Percentiles rank a stretch among this genome's conserved stretches.
Evolutionary conservation across 2,797 vertebrate genomes (phyloP).

Genomic region (Glyptemys insculpta): DNA sequence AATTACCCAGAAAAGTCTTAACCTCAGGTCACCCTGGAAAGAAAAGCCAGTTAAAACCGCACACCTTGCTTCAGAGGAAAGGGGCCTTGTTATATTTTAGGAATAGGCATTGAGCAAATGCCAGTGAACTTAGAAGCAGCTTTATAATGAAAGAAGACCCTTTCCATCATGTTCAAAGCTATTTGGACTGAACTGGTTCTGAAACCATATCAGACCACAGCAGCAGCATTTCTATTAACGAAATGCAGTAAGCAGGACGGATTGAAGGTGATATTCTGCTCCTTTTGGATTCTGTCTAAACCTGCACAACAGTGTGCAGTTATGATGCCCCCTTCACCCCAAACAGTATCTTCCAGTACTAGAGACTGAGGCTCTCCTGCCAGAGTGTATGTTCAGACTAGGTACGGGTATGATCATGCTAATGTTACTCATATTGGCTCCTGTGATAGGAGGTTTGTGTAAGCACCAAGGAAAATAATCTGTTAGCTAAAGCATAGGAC

Average conservation of each 20-base stretch:
- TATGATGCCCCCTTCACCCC: not conserved
- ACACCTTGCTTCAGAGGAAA: not conserved
- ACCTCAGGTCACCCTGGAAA: not conserved
- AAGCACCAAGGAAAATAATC: not conserved
- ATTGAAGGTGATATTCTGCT: not conserved
- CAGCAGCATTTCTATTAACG: slow-evolving; percentile 16
- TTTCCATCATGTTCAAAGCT: slow-evolving; percentile 3
- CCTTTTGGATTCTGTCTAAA: not conserved
- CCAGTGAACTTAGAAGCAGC: not conserved
- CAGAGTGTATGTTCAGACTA: fast-evolving
- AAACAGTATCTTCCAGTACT: not conserved
- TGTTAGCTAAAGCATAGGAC: not conserved
- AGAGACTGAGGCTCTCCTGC: not conserved
- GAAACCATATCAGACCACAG: not conserved
- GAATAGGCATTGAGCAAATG: not conserved
- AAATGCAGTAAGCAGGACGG: not conserved
- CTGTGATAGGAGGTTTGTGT: not conserved
- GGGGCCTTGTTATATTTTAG: not conserved
- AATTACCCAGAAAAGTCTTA: slow-evolving; percentile 50
- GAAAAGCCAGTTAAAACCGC: slow-evolving; percentile 25
- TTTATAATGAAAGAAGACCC: not conserved
- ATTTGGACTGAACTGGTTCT: not conserved
- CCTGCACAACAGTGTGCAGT: not conserved
- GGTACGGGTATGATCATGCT: not conserved
- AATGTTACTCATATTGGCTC: not conserved